Evolutionary conservation across 1,140 invertebrate species (phyloP).

Genomic region (Caenorhabditis brenneri): DNA sequence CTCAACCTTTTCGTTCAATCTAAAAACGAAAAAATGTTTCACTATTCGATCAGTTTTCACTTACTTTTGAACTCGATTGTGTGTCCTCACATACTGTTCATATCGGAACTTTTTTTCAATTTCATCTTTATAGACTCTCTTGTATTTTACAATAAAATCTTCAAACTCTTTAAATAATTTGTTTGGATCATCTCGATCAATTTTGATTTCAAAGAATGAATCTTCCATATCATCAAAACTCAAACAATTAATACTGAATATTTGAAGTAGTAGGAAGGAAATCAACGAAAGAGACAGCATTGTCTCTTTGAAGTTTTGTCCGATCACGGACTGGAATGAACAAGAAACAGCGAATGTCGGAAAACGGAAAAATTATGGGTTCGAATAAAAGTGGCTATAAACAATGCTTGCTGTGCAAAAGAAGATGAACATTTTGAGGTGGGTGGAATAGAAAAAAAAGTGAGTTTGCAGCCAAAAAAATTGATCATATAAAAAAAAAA

Average conservation of each 20-base stretch:
- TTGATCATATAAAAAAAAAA: too few species aligned
- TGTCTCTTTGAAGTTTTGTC: background rate
- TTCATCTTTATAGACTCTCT: slow-evolving; percentile 6
- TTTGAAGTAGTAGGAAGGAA: background rate
- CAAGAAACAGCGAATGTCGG: background rate
- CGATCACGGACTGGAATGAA: background rate
- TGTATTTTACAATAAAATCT: slow-evolving; percentile 17
- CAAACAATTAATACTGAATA: background rate
- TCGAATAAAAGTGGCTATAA: background rate
- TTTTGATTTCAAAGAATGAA: slow-evolving; percentile 6
- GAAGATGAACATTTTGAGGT: background rate
- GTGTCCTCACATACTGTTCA: background rate
- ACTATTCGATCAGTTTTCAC: too few species aligned
- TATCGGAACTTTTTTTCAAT: slow-evolving; percentile 25
- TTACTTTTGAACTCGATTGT: background rate
- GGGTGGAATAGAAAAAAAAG: slow-evolving; percentile 1
- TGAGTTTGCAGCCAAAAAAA: background rate
- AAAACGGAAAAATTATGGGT: background rate
- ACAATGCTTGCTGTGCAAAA: slow-evolving; percentile 5
- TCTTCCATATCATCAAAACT: slow-evolving; percentile 51
- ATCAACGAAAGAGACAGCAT: background rate
- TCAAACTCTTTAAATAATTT: slow-evolving; percentile 1
- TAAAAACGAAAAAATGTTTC: background rate
- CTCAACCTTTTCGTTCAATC: background rate
- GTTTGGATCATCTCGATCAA: background rate